Evolutionary conservation across 2,797 vertebrate genomes (phyloP).

Genomic region (Ispidina lecontei): DNA sequence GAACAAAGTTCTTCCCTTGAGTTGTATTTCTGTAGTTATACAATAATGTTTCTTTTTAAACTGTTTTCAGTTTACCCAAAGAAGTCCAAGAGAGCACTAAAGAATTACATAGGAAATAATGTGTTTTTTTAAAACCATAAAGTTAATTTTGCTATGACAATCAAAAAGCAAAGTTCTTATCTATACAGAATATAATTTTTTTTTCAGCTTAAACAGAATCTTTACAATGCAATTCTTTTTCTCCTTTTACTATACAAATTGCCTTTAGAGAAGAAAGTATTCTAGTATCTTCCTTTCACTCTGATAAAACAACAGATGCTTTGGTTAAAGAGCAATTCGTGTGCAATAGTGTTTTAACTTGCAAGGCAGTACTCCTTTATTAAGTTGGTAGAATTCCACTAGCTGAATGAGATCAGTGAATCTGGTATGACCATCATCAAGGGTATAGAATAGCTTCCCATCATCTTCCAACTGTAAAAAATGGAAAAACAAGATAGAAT

Average conservation of each 20-base stretch:
- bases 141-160: conserved; percentile 62
- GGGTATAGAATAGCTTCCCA: conserved; percentile 89
- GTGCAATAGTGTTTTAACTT: conserved; percentile 95
- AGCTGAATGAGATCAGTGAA: conserved; percentile 97
- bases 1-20: conserved; percentile 19
- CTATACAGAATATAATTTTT: conserved; percentile 17
- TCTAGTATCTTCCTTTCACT: conserved; percentile 35
- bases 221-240: conserved; percentile 40
- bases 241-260: conserved; percentile 19
- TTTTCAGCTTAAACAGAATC: conserved; percentile 58
- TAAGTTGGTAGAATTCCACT: conserved; percentile 97
- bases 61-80: neutral
- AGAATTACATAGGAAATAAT: conserved; percentile 68
- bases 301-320: conserved; percentile 36
- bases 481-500: conserved; percentile 11
- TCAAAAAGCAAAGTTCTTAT: conserved; percentile 61
- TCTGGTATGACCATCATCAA: conserved; percentile 93
- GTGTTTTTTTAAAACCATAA: conserved; percentile 59
- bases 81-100: conserved; percentile 56
- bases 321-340: conserved; percentile 86
- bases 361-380: conserved; percentile 93
- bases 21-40: conserved; percentile 1
- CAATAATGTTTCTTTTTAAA: neutral
- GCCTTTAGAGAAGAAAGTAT: neutral
- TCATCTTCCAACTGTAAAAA: conserved; percentile 88